Evolutionary conservation across 2,888 invertebrate genomes (phyloP).

Genomic region (Altica lythri): DNA sequence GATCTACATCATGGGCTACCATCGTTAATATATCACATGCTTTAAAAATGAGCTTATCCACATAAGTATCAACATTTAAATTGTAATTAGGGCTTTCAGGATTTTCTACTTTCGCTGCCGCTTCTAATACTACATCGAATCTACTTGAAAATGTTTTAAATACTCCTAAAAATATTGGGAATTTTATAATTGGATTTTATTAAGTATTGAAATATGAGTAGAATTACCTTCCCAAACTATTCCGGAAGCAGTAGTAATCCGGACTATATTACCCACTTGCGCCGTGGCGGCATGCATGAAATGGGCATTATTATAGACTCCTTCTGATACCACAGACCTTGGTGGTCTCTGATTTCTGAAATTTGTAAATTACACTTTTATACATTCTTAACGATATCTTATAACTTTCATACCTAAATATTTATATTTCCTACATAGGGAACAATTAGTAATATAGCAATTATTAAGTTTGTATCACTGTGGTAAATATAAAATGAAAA

Average conservation of each 20-base stretch:
- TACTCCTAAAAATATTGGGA: slow-evolving; percentile 56
- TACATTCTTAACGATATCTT: too few relatives aligned
- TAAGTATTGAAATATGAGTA: not conserved
- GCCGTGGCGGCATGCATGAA: slow-evolving; percentile 89
- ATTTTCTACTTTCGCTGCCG: slow-evolving; percentile 80
- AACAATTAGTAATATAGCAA: too few relatives aligned
- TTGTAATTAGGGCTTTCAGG: slow-evolving; percentile 60
- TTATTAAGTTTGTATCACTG: too few relatives aligned
- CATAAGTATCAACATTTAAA: slow-evolving; percentile 70
- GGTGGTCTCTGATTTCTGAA: slow-evolving; percentile 68
- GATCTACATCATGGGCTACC: slow-evolving; percentile 81
- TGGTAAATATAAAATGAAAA: slow-evolving; percentile 14
- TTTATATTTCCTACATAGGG: too few relatives aligned
- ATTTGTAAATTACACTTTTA: too few relatives aligned
- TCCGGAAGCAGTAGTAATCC: slow-evolving; percentile 82
- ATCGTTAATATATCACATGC: slow-evolving; percentile 83
- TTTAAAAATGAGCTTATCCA: slow-evolving; percentile 83
- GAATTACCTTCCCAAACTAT: slow-evolving; percentile 73
- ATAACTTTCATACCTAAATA: too few relatives aligned
- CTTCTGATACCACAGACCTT: slow-evolving; percentile 74
- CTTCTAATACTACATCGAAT: slow-evolving; percentile 85
- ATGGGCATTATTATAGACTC: slow-evolving; percentile 86
- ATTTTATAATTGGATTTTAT: not conserved
- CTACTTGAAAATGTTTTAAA: slow-evolving; percentile 87
- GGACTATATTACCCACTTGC: slow-evolving; percentile 81